A percentile compares a stretch with the other conserved stretches of the same genome.
phyloP scores from a whole-genome alignment of 2,888 invertebrate genomes.

The Pseudococcus viburni region DNA sequence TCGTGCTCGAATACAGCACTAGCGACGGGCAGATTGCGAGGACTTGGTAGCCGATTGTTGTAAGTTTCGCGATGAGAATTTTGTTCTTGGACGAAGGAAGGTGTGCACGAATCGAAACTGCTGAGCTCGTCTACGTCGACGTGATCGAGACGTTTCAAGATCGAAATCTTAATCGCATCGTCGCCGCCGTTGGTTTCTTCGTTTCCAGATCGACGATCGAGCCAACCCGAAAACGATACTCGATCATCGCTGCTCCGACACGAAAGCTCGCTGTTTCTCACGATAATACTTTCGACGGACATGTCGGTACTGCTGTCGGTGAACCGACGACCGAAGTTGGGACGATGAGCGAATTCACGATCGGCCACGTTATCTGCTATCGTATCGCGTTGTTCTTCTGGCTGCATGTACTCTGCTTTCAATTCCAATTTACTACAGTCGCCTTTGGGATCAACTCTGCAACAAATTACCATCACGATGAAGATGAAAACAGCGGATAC shows the following conservation, averaged over 20 bases:
- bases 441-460: neutral
- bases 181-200: neutral
- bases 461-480: neutral
- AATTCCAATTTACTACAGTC: neutral
- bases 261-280: neutral
- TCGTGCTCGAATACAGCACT: neutral
- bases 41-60: neutral
- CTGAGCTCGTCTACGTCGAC: neutral
- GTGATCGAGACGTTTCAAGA: neutral
- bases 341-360: neutral
- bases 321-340: neutral
- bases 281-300: constrained; percentile 40
- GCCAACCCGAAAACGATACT: neutral
- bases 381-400: neutral
- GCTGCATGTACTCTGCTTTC: neutral
- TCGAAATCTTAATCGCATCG: neutral
- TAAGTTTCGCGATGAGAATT: neutral
- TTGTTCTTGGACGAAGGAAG: neutral
- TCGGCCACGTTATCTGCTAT: neutral
- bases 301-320: constrained; percentile 55
- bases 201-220: neutral
- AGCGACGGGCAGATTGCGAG: too few species aligned
- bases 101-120: neutral
- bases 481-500: too few species aligned
- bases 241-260: neutral